These are phyloP conservation scores for Amphipyra berbera DNA, from an alignment of 2,888 invertebrate genomes.

Conservation along the genomic window DNA sequence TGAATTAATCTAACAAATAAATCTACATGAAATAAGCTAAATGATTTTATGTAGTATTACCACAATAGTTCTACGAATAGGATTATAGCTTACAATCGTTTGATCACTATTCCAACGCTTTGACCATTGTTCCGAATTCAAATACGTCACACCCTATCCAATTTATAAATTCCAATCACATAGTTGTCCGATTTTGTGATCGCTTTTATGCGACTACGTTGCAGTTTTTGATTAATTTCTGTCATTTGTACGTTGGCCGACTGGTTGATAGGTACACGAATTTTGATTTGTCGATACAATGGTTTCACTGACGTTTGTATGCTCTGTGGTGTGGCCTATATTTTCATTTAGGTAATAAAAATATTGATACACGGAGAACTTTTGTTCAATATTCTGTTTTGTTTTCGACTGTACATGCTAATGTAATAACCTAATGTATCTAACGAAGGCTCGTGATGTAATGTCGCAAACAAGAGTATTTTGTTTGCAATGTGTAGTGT, in stretches of 20 bases:
- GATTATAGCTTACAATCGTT: neutral
- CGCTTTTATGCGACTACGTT: slow-evolving; percentile 25
- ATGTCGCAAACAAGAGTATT: slow-evolving; percentile 31
- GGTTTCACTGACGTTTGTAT: slow-evolving; percentile 8
- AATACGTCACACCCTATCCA: slow-evolving; percentile 17
- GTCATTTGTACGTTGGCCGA: slow-evolving; percentile 30
- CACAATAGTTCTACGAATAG: neutral
- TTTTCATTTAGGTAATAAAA: slow-evolving; percentile 26
- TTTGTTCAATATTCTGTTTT: slow-evolving; percentile 40
- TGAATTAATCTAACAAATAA: too few species aligned
- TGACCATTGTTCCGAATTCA: slow-evolving; percentile 19
- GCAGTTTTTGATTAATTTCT: slow-evolving; percentile 51
- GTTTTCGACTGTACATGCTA: slow-evolving; percentile 44
- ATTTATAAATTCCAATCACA: slow-evolving; percentile 47
- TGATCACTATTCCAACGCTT: slow-evolving; percentile 1
- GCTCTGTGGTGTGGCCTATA: slow-evolving; percentile 26
- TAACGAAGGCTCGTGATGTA: slow-evolving; percentile 21
- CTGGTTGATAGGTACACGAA: slow-evolving; percentile 23
- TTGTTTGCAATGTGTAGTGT: slow-evolving; percentile 21
- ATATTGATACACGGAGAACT: slow-evolving; percentile 27
- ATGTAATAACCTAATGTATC: slow-evolving; percentile 58
- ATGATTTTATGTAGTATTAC: neutral
- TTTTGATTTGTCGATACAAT: slow-evolving; percentile 36
- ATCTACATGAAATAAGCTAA: neutral
- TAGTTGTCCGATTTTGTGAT: slow-evolving; percentile 45